Base-by-base conservation (phyloP, 2,888 invertebrate species). In the Mythimna loreyi region DNA sequence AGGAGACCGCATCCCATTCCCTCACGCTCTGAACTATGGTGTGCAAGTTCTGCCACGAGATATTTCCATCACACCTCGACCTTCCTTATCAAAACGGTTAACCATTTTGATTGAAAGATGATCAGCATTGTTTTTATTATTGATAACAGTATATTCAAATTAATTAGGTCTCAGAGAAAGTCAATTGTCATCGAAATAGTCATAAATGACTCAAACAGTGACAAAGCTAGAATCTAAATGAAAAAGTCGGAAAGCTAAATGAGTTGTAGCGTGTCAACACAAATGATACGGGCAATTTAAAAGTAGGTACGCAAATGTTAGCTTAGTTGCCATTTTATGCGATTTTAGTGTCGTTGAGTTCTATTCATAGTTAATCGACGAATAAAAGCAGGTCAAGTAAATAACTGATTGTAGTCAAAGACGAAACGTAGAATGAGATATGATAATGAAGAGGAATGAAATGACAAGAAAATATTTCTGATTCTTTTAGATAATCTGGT, bases 251-350 rank as follows among this genome's bases (percentile, higher is more conserved):
- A 40, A 43, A 62, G 67, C 49, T 33, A 28, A 72, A 71, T 55
- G 49, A 72, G 67, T n/a, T 28, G 40, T 68, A 58, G 55, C 76
- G 66, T 80, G 83, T 67, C 72, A 67, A 74, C 67, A 58, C 50
- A 13, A 65, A 62, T 71, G n/a, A 65, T 69, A 36, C 53, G 40
- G 21, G 16, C 52, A 82, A 80, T 82, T 82, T 82, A 68, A 52
- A 65, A 62, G 59, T 63, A 25, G 40, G 23, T 60, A 28, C 1
- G 19, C 40, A 40, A 52, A 60, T 52, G 33, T 65, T 65, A 59
- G 23, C 53, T 53, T 71, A 47, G 56, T 67, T n/a, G 21, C 21
- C 28, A 49, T 11, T 74, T 72, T n/a, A 57, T 58, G 62, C 50
- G 33, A 64, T 66, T 67, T 25, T 25, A 65, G 52, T 5, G 3